phyloP scores from a whole-genome alignment of 1,140 invertebrate genomes.

The Aricia agestis region DNA sequence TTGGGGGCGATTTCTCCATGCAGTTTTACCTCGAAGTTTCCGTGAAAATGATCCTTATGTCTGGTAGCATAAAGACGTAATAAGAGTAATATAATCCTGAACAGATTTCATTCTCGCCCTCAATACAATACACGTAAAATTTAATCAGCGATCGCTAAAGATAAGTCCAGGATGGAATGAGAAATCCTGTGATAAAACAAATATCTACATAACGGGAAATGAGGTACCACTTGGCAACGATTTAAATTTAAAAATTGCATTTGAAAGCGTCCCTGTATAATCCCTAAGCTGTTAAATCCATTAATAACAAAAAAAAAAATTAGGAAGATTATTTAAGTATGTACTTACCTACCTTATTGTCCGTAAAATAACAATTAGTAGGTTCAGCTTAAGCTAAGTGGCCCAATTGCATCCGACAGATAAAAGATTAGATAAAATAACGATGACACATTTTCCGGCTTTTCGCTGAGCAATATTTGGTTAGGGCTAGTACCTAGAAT shows the following conservation, averaged over 20 bases:
- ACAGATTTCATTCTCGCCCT: neutral
- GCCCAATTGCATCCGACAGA: constrained; percentile 14
- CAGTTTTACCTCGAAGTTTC: neutral
- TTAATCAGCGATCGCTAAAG: neutral
- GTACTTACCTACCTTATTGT: too few relatives aligned
- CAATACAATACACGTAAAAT: neutral
- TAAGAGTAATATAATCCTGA: neutral
- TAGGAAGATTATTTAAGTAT: too few relatives aligned
- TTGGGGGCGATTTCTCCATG: neutral
- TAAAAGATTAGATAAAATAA: constrained; percentile 14
- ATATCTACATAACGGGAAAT: neutral
- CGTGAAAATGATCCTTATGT: neutral
- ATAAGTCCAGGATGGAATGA: neutral
- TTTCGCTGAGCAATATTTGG: neutral
- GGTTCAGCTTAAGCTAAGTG: constrained; percentile 12
- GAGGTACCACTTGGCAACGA: neutral
- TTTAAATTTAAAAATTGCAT: neutral
- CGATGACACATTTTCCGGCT: constrained; percentile 6
- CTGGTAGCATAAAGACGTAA: neutral
- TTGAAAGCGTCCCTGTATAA: too few relatives aligned
- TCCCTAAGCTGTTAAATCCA: too few relatives aligned
- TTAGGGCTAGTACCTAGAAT: neutral
- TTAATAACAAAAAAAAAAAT: too few relatives aligned
- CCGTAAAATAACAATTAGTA: neutral
- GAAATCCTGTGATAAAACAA: constrained; percentile 6